A percentile compares a stretch with the other conserved stretches of the same genome.
These are phyloP conservation scores for Tricholauxania praeusta DNA, from an alignment of 2,888 invertebrate genomes.

Conservation along the genomic window DNA sequence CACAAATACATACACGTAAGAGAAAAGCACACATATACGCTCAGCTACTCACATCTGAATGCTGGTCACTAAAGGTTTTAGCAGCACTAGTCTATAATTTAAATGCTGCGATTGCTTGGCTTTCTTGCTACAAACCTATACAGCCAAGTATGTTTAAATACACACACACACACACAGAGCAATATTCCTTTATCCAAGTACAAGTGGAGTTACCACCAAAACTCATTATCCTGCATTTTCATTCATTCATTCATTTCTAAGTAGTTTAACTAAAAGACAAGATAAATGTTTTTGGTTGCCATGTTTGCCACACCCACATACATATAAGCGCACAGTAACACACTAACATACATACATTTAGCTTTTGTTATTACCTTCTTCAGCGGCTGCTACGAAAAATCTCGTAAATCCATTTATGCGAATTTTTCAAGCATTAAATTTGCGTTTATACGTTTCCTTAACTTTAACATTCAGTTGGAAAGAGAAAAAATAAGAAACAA, in stretches of 20 bases:
- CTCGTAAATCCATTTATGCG: conserved; percentile 61
- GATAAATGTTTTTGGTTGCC: conserved; percentile 31
- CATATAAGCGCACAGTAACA: neutral
- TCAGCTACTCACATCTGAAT: too few relatives aligned
- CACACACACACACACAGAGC: too few relatives aligned
- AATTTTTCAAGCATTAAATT: conserved; percentile 63
- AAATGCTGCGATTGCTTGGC: too few relatives aligned
- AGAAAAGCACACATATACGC: too few relatives aligned
- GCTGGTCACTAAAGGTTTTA: too few relatives aligned
- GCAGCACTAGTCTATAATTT: too few relatives aligned
- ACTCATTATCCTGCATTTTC: conserved; percentile 30
- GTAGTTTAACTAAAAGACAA: conserved; percentile 24
- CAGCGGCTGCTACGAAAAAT: conserved; percentile 34
- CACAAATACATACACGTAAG: too few relatives aligned
- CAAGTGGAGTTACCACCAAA: conserved; percentile 2
- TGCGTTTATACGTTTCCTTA: conserved; percentile 58
- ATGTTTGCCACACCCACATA: conserved; percentile 10
- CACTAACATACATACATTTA: neutral
- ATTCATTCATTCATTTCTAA: conserved; percentile 28
- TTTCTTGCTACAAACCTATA: too few relatives aligned
- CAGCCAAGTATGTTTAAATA: too few relatives aligned
- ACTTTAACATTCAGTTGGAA: conserved; percentile 40
- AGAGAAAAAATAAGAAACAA: neutral
- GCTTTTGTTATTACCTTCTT: neutral
- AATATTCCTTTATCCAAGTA: too few relatives aligned